Conservation (phyloP, 2,113 vertebrate genomes). For the Brachypodius melanocephalos region DNA sequence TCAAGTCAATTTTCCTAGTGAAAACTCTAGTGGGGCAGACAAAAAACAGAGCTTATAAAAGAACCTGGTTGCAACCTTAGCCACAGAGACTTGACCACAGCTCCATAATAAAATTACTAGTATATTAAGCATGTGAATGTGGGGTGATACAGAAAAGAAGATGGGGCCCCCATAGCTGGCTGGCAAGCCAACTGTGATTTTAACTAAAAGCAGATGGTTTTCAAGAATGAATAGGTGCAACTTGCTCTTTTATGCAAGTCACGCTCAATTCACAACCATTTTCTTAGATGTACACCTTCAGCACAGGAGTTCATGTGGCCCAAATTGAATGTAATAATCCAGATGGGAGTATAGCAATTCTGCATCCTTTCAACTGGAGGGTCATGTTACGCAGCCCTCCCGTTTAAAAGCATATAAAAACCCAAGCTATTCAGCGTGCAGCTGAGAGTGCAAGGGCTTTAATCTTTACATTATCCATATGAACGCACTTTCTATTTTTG, state of each 20-base stretch:
- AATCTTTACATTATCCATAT: conserved; percentile 54
- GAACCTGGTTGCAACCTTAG: conserved; percentile 62
- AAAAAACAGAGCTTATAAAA: conserved; percentile 58
- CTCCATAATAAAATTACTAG: conserved; percentile 66
- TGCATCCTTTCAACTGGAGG: conserved; percentile 63
- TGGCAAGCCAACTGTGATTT: conserved; percentile 42
- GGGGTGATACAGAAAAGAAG: conserved; percentile 53
- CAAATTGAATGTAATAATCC: conserved; percentile 70
- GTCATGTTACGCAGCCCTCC: conserved; percentile 44
- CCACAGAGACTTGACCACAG: conserved; percentile 60
- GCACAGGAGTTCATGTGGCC: conserved; percentile 65
- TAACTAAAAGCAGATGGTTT: conserved; percentile 67
- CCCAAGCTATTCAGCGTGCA: background rate
- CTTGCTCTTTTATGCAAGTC: conserved; percentile 66
- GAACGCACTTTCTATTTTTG: conserved; percentile 18
- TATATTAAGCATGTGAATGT: conserved; percentile 65
- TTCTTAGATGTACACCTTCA: conserved; percentile 70
- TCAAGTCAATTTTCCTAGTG: conserved; percentile 53
- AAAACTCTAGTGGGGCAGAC: conserved; percentile 50
- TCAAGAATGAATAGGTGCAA: conserved; percentile 50
- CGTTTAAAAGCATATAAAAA: conserved; percentile 64
- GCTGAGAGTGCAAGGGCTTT: conserved; percentile 46
- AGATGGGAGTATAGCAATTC: conserved; percentile 59
- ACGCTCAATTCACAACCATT: conserved; percentile 64
- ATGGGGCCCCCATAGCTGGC: conserved; percentile 42